These are phyloP conservation scores for Conistra vaccinii DNA, from an alignment of 2,888 invertebrate species.

Conservation along the genomic window DNA sequence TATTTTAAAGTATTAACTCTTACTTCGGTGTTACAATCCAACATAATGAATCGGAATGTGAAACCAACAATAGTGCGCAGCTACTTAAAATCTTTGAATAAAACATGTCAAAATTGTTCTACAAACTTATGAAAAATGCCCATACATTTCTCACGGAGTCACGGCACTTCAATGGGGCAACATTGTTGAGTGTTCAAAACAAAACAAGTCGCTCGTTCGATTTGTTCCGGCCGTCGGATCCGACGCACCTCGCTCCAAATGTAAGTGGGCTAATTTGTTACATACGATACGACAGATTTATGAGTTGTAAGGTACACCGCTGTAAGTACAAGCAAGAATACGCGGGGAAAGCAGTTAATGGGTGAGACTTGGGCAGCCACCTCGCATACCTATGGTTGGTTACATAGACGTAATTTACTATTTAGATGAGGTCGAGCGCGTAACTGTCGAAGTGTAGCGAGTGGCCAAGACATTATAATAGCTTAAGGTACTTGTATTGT, in stretches of 20 bases:
- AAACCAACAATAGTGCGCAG: constrained; percentile 52
- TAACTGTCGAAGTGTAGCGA: constrained; percentile 41
- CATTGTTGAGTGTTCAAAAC: constrained; percentile 78
- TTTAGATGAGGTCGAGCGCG: constrained; percentile 51
- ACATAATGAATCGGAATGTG: constrained; percentile 57
- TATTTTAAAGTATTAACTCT: constrained; percentile 57
- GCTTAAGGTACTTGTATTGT: not conserved
- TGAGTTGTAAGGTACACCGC: constrained; percentile 69
- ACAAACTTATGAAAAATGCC: constrained; percentile 71
- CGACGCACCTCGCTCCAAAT: constrained; percentile 66
- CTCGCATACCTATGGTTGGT: constrained; percentile 45
- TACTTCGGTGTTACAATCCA: constrained; percentile 40
- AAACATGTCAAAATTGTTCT: constrained; percentile 51
- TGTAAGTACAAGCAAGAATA: constrained; percentile 42
- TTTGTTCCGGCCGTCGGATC: constrained; percentile 78
- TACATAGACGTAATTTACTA: constrained; percentile 49
- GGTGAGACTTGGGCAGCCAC: constrained; percentile 64
- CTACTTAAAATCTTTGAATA: constrained; percentile 60
- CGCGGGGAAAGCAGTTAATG: constrained; percentile 79
- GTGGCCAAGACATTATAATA: constrained; percentile 21
- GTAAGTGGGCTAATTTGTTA: constrained; percentile 79
- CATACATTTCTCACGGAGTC: constrained; percentile 80
- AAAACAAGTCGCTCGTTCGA: constrained; percentile 75
- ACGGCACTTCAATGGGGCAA: constrained; percentile 76
- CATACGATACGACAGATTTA: constrained; percentile 83